Percentiles rank a stretch among this genome's conserved stretches.
Evolutionary conservation across 1,140 invertebrate genomes (phyloP).

Genomic region (silkworm (Bombyx mori)): DNA sequence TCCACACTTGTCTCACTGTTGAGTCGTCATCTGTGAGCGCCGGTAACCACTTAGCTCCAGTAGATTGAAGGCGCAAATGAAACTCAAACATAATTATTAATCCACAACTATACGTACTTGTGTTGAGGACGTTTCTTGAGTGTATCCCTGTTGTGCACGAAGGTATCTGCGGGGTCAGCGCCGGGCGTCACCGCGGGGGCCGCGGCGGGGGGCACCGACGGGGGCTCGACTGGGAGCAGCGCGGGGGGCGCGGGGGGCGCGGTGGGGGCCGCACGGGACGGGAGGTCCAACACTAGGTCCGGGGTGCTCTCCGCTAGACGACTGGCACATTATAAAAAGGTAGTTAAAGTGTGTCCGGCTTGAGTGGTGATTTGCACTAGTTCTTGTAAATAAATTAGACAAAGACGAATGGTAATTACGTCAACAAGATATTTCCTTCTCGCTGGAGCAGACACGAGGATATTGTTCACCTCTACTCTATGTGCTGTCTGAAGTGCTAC

Average conservation of each 20-base stretch:
- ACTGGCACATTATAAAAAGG: constrained; percentile 6
- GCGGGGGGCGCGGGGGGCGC: constrained; percentile 4
- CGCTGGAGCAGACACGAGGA: too few species aligned
- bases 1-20: too few species aligned
- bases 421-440: too few species aligned
- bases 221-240: constrained; percentile 21
- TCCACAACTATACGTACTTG: constrained; percentile 18
- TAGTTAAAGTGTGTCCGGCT: too few species aligned
- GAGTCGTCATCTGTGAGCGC: too few species aligned
- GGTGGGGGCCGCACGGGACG: constrained; percentile 46
- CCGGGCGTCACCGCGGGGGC: constrained; percentile 20
- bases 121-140: constrained; percentile 37
- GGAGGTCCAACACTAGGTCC: constrained; percentile 91
- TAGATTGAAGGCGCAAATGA: too few species aligned
- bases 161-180: constrained; percentile 40
- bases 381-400: too few species aligned
- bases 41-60: too few species aligned
- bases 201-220: constrained; percentile 1
- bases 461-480: too few species aligned
- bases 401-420: too few species aligned
- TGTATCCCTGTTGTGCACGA: constrained; percentile 48
- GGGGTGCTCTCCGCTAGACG: constrained; percentile 72
- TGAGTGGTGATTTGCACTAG: too few species aligned
- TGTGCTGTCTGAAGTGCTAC: too few species aligned
- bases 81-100: neutral